Evolutionary conservation across 1,140 invertebrate genomes (phyloP).

Genomic region (Cecropterus lyciades): DNA sequence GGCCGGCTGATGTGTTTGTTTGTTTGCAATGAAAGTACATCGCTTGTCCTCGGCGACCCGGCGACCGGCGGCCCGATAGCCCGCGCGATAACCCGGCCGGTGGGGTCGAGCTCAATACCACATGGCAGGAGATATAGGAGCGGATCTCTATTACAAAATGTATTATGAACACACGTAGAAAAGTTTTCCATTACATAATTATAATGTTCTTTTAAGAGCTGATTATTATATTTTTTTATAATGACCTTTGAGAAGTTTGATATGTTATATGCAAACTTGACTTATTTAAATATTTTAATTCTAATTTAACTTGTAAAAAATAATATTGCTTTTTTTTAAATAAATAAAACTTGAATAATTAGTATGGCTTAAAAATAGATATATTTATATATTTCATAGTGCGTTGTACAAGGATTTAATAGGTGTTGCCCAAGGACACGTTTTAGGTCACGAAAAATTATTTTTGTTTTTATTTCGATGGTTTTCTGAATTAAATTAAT

Average conservation of each 20-base stretch:
- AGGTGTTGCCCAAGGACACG: neutral
- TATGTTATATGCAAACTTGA: too few relatives aligned
- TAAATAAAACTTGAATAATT: too few relatives aligned
- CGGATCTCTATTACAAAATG: slow-evolving; percentile 20
- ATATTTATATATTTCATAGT: too few relatives aligned
- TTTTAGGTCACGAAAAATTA: neutral
- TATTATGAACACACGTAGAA: slow-evolving; percentile 16
- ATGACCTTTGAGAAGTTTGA: too few relatives aligned
- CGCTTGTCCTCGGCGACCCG: slow-evolving; percentile 45
- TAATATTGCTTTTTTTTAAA: too few relatives aligned
- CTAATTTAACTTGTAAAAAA: too few relatives aligned
- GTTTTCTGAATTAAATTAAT: neutral
- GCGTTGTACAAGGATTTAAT: neutral
- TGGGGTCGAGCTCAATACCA: slow-evolving; percentile 43
- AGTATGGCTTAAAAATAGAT: too few relatives aligned
- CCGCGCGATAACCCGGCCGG: slow-evolving; percentile 46
- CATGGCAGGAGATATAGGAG: slow-evolving; percentile 30
- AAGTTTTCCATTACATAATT: slow-evolving; percentile 22
- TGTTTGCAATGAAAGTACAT: slow-evolving; percentile 50
- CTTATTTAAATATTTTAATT: too few relatives aligned
- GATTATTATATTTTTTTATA: neutral
- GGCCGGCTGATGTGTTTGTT: slow-evolving; percentile 35
- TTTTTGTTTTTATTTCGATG: neutral
- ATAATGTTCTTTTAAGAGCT: neutral
- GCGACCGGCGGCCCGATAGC: slow-evolving; percentile 40